Evolutionary conservation across 1,140 invertebrate species (phyloP), one percentile per base, ranked within the genome.

Genomic region (Phymorhynchus buccinoides): DNA sequence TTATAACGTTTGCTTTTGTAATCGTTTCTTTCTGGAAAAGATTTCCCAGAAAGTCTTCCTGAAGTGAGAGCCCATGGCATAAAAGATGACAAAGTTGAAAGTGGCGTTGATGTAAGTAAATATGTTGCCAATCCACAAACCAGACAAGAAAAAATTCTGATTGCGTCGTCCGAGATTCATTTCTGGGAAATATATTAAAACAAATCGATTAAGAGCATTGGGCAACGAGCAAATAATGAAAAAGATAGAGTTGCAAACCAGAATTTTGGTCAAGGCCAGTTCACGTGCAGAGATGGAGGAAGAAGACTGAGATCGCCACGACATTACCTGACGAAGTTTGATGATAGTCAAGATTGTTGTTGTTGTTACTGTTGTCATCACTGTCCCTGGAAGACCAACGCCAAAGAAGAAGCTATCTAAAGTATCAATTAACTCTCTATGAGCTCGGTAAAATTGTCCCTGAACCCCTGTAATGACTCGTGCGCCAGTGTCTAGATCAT

Each of bases 221-320:
- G 41, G 77, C 14, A 32, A 44, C 7, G 41, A n/a, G 12, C 41
- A 44, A 32, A 79, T n/a, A 9, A 79, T 41, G 22, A 44, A 79
- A 1, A 44, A 44, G 6, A 79, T 39, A 0, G 77, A 41, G 41
- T 39, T 41, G 0, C 41, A 2, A 4, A 79, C n/a, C 37, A 79
- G n/a, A 18, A 79, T 79, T 32, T 79, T 79, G 44, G 77, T 79
- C 39, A 79, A 27, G 6, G 77, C 41, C 39, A 42, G n/a, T n/a
- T 79, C 77, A 6, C 39, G 41, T 0, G 77, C n/a, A 48, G 77
- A 42, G 22, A 41, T 48, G 0, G 18, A 27, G 12, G 48, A 52
- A 9, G 48, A 52, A 9, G 48, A 14, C 22, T 52, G 12, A 52
- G 48, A 9, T 52, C 39, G 32, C 77, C 77, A 79, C 14, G 44